Conservation (phyloP, 2,797 vertebrate genomes). For the Platyrinchus mystaceus region DNA sequence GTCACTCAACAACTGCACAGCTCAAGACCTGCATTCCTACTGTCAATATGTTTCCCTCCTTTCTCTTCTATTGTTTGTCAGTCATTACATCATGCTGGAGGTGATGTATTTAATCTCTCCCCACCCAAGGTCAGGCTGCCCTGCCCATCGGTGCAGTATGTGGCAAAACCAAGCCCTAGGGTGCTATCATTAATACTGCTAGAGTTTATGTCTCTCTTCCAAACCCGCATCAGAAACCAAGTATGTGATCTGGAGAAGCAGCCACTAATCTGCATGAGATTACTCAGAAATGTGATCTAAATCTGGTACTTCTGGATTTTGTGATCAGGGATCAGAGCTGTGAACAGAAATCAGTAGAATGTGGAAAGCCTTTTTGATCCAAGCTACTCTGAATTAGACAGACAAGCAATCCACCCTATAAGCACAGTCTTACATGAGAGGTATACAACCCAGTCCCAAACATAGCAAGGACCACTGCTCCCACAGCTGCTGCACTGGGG, state of each 20-base stretch:
- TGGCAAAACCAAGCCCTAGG: background rate
- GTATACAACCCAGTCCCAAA: background rate
- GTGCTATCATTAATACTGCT: background rate
- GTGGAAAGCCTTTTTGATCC: background rate
- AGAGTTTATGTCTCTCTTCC: background rate
- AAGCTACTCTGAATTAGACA: background rate
- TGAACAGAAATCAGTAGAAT: background rate
- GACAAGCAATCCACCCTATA: background rate
- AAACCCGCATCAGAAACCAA: background rate
- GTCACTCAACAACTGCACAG: rapidly evolving
- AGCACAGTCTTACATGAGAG: background rate
- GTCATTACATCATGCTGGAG: background rate
- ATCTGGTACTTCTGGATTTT: background rate
- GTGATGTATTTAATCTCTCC: constrained; percentile 13
- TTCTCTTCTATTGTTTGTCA: background rate
- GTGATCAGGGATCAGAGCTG: background rate
- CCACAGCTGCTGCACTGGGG: background rate
- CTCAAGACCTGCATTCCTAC: background rate
- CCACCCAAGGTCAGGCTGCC: background rate
- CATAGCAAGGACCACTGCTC: background rate
- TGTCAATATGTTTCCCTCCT: background rate
- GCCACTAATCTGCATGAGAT: background rate
- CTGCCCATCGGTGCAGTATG: background rate
- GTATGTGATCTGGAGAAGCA: rapidly evolving
- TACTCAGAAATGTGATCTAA: background rate